Base-by-base conservation (phyloP, 2,113 vertebrate genomes). In the Tragelaphus scriptus region DNA sequence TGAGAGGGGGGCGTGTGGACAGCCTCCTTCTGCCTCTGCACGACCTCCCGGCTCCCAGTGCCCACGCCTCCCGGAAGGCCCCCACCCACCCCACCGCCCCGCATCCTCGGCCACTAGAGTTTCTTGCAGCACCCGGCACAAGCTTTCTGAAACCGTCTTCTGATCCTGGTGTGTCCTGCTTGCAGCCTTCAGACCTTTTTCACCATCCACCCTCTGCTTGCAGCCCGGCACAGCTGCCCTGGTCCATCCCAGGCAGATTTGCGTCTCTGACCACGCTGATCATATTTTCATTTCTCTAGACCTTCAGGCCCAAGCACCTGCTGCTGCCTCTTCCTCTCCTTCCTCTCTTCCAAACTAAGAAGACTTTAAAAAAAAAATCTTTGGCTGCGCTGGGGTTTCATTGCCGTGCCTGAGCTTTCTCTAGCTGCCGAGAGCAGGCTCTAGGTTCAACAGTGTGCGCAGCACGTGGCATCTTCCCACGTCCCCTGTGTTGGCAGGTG, bases 71-170 rank as follows among this genome's bases (percentile, higher is more conserved):
- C 63, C 61, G 26, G 17, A 36, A 6, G 56, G 49, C 71, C 12
- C 32, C 10, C 25, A 10, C 65, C 32, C 8, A 68, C n/a, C 65
- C 17, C 9, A 4, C 65, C 2, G 1, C 51, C 51, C 21, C 0
- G 58, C 19, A 40, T 32, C 12, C 32, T 3, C 1, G 2, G 0
- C 65, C 30, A n/a, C 5, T 11, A 4, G 14, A 1, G 10, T 77
- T 12, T 12, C 30, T 9, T 4, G 0, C 36, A 2, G 30, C 36
- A 25, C 75, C 65, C 68, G 15, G 26, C 0, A 0, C 0, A 56
- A 40, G 68, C 80, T n/a, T 56, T 7, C 53, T 15, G 59, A 25
- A 59, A 2, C 53, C 1, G 3, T 4, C 2, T 2, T 14, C 16
- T 0, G 26, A 9, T 1, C 11, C 56, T 10, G 40, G 59, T 1